Base-by-base conservation (phyloP, 92 coral and sea anemone species). In the Muricea muricata region DNA sequence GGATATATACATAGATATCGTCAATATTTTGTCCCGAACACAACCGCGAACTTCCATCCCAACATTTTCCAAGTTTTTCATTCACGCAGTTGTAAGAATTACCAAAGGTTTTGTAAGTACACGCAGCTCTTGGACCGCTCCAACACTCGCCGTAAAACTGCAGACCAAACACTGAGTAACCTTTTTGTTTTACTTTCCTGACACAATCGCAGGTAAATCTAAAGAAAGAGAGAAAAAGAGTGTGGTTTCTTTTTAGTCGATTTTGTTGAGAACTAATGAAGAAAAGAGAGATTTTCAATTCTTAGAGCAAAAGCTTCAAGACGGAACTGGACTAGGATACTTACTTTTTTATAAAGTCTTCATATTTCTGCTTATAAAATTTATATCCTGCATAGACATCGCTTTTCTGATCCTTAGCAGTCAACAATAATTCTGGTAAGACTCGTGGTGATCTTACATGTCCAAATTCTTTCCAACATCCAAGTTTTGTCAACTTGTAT, bases 81-180 rank as follows among this genome's bases (percentile, higher is more conserved):
- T 78, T 35, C 17, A 78, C 54, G 29, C 83, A 78, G 14, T 65
- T 57, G 35, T 58, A 17, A 26, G 71, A 32, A 56, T 34, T 78
- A n/a, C 70, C 83, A 55, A 78, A 58, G 37, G 24, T 58, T 24
- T 78, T 58, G 71, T 78, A 78, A 26, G 47, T 3, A 58, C 83
- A 78, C 2, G 69, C 83, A 78, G 46, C 71, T 78, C 71, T 57
- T 2, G 83, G 83, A n/a, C 83, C 83, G 45, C 83, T 78, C 70
- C 70, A 78, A 21, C 83, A 78, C 37, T 78, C 83, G 14, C 83
- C 83, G 8, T 78, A 78, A 40, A 56, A 78, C 54, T 78, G 83
- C 1, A 78, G 4, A 35, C 83, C 83, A 25, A 78, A 78, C 0
- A 78, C 71, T 21, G 83, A 56, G 54, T 78, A 78, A n/a, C 83